Conservation (phyloP, 2,797 vertebrate genomes). For the Apodemus agrarius region DNA sequence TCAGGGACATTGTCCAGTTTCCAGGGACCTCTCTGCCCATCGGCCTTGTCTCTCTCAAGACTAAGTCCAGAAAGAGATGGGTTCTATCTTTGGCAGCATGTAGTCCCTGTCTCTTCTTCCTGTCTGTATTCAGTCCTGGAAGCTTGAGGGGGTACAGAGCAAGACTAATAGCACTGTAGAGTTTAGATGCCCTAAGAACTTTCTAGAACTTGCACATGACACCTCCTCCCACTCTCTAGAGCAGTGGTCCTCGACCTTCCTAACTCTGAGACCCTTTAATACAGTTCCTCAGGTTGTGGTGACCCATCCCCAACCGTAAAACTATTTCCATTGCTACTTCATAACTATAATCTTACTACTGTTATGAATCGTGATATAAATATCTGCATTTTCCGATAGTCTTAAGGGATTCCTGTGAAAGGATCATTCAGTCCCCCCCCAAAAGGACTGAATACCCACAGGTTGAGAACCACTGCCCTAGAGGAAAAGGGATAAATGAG, state of each 20-base stretch:
- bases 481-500: not conserved
- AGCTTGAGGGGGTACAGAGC: not conserved
- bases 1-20: accelerated
- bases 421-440: not conserved
- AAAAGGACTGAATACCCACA: not conserved
- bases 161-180: not conserved
- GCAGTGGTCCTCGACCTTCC: not conserved
- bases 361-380: not conserved
- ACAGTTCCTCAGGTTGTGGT: not conserved
- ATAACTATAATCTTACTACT: not conserved
- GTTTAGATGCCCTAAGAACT: not conserved
- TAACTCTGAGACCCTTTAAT: not conserved
- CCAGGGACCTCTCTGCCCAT: accelerated
- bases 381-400: not conserved
- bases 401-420: not conserved
- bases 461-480: not conserved
- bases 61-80: not conserved
- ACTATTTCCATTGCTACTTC: not conserved
- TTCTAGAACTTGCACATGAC: not conserved
- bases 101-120: not conserved
- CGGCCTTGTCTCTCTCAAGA: not conserved
- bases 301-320: not conserved
- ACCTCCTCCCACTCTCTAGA: accelerated
- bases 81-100: accelerated
- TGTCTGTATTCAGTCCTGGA: not conserved